Evolutionary conservation across 1,140 invertebrate genomes (phyloP), one percentile per base, ranked within the genome.

Genomic region (Frieseomelitta varia): DNA sequence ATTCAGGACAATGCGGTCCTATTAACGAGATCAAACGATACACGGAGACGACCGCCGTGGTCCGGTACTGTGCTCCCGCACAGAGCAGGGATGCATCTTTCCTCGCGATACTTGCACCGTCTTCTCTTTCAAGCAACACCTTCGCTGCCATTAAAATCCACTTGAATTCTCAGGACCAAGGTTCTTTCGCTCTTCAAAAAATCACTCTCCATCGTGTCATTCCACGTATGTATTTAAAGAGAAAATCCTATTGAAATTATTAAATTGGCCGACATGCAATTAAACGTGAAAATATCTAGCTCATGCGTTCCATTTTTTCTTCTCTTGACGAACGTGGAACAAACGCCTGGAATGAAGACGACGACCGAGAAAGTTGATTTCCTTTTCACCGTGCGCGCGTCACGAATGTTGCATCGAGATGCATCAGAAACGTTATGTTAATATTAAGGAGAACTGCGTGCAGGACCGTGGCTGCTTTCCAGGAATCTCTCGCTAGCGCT

Each of bases 11-110:
- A 93, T 93, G 92, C 91, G 89, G 91, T 92, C 91, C 92, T 93
- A 92, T 93, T 93, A 93, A 93, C 92, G 91, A 93, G 92, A 93
- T 92, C 92, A 92, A 92, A 92, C 91, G 92, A 92, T 92, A 92
- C 91, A 92, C 80, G 90, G 79, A 84, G 85, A 92, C 91, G 88
- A 92, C 90, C 89, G 90, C 91, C 91, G 86, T 90, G 88, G 86
- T 88, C 90, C 84, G 87, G 88, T 90, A 89, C 88, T 86, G 85
- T 76, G 85, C 90, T 90, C 90, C 88, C 76, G 81, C 86, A 47
- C 85, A 91, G 30, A 84, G 87, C 90, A 92, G 88, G 90, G 88
- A 89, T 86, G 91, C 80, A 90, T 84, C 77, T 58, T 79, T 30
- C 61, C 3, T 47, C 47, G 10, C 39, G 11, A 21, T 24, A 39